These are phyloP conservation scores for Leptogaster cylindrica DNA, from an alignment of 2,888 invertebrate species.

Conservation along the genomic window DNA sequence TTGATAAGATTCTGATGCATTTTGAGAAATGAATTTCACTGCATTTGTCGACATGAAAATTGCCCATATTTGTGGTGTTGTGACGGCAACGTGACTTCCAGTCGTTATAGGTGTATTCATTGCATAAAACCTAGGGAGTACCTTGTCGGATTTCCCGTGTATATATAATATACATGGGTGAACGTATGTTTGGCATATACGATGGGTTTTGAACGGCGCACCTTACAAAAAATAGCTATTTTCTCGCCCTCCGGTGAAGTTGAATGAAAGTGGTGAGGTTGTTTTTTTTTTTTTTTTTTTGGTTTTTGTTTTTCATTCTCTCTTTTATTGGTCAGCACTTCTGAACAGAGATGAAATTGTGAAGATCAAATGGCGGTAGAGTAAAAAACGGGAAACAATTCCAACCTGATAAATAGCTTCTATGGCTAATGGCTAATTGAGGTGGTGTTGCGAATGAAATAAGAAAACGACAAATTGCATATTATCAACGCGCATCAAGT, in stretches of 20 bases:
- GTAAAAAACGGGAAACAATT: no score
- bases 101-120: conserved; percentile 2
- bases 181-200: not conserved
- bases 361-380: no score
- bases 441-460: no score
- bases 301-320: no score
- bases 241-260: not conserved
- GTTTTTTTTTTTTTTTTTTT: no score
- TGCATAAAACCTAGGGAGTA: conserved; percentile 37
- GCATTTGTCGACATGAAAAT: conserved; percentile 17
- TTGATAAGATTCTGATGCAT: conserved; percentile 8
- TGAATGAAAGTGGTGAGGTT: conserved; percentile 21
- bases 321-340: no score
- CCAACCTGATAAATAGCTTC: no score
- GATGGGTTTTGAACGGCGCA: not conserved
- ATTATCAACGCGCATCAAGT: no score
- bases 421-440: no score
- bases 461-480: no score
- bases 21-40: not conserved
- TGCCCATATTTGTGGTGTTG: conserved; percentile 11
- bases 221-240: not conserved
- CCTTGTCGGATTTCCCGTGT: no score
- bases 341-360: no score
- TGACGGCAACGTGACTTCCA: conserved; percentile 16
- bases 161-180: conserved; percentile 21